Base-by-base conservation (phyloP, 2,888 invertebrate genomes). In the Erebia palarica region DNA sequence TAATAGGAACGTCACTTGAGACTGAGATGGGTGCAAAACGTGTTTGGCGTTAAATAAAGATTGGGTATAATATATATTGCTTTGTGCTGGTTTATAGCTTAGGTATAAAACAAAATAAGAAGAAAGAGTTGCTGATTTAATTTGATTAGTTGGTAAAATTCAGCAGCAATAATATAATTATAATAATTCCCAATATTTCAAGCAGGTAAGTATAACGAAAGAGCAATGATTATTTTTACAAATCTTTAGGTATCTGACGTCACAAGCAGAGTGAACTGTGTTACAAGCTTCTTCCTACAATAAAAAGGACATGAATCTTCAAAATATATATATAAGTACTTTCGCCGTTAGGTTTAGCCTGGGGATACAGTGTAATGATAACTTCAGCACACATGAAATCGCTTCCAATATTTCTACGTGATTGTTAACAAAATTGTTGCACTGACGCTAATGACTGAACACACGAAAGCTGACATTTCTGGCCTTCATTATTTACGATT, bases 281-380 rank as follows among this genome's bases (percentile, higher is more conserved):
- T 21, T 21, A 59, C 42, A 59, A 36, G 36, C n/a, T n/a, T 60
- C 42, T 42, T 42, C n/a, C 59, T 60, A n/a, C 36, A 36, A 10
- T 49, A 42, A 63, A 63, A 49, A 49, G 1, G 49, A 21, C 63
- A 18, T 36, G 47, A 63, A 11, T 14, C 47, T 49, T 27, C 47
- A 63, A 21, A 57, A 11, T 4, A 55, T 27, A 4, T 55, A 53
- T 27, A 4, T 55, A 53, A 16, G 36, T 65, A n/a, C 36, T 18
- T 53, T 49, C 16, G 47, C 73, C 69, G 89, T 88, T 88, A 87
- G 85, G 82, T 79, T 78, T 69, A 82, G 87, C 89, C 86, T 53
- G 78, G 75, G 85, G 88, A 80, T 80, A 87, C 82, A 83, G 85
- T 83, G 86, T 89, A 92, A 91, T 89, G 86, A 88, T 83, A 83